These are phyloP conservation scores for Cephalopachus bancanus DNA, from an alignment of 2,797 vertebrate genomes.

Conservation along the genomic window DNA sequence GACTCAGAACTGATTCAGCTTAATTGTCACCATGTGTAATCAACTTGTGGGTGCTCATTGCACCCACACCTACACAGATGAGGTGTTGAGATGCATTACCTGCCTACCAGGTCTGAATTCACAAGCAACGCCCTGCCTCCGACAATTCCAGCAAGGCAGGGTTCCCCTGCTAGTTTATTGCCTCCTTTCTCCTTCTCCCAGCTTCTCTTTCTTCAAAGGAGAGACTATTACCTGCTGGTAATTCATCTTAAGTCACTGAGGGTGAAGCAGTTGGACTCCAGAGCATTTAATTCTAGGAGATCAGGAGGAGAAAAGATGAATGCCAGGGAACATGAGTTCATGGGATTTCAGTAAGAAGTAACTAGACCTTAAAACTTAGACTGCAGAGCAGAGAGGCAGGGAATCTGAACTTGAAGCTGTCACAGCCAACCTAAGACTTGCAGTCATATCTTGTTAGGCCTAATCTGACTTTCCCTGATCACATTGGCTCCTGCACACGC, in stretches of 20 bases:
- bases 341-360: constrained; percentile 68
- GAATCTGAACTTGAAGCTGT: constrained; percentile 54
- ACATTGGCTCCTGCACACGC: not conserved
- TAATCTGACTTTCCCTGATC: constrained; percentile 58
- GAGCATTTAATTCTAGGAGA: constrained; percentile 55
- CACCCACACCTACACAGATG: accelerated
- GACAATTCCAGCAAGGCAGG: not conserved
- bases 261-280: not conserved
- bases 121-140: not conserved
- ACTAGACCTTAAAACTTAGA: constrained; percentile 76
- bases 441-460: constrained; percentile 54
- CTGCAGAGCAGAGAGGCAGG: constrained; percentile 58
- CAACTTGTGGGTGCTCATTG: accelerated
- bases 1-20: not conserved
- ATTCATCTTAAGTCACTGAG: constrained; percentile 56
- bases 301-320: constrained; percentile 66
- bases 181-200: accelerated
- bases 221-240: not conserved
- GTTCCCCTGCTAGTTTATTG: not conserved
- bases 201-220: not conserved
- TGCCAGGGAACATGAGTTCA: not conserved
- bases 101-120: not conserved
- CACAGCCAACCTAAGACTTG: constrained; percentile 21
- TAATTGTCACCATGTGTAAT: not conserved
- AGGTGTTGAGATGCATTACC: accelerated